These are phyloP conservation scores for Euproctis similis DNA, from an alignment of 2,888 invertebrate genomes.

Conservation along the genomic window DNA sequence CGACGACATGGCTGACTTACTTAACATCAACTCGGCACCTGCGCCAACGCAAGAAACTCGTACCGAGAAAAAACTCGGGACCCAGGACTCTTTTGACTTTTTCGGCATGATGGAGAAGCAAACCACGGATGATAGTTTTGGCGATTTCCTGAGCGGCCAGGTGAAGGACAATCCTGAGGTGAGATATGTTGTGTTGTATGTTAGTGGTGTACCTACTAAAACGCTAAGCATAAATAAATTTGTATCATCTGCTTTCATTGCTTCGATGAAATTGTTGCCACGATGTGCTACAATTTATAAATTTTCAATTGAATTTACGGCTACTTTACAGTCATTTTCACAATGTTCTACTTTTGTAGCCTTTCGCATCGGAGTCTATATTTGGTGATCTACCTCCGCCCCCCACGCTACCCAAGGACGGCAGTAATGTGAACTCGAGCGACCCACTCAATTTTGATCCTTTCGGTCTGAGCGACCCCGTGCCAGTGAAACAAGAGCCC, in stretches of 20 bases:
- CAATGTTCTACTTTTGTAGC: conserved; percentile 33
- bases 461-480: conserved; percentile 74
- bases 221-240: too few species aligned
- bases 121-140: conserved; percentile 53
- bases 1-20: conserved; percentile 47
- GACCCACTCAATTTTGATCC: conserved; percentile 77
- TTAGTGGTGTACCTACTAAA: too few species aligned
- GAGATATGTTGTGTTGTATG: background rate
- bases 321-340: background rate
- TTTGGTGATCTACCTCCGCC: conserved; percentile 57
- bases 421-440: conserved; percentile 29
- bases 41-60: conserved; percentile 16
- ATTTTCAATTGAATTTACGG: background rate
- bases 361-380: conserved; percentile 48
- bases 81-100: conserved; percentile 76
- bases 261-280: too few species aligned
- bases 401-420: conserved; percentile 25
- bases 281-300: too few species aligned
- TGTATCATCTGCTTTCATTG: too few species aligned
- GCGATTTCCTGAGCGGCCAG: conserved; percentile 60
- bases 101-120: conserved; percentile 76
- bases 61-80: conserved; percentile 42
- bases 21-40: conserved; percentile 35
- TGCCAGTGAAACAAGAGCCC: conserved; percentile 59
- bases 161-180: conserved; percentile 37